These are phyloP conservation scores for Phthorimaea operculella DNA, from an alignment of 1,140 invertebrate genomes.

Conservation along the genomic window DNA sequence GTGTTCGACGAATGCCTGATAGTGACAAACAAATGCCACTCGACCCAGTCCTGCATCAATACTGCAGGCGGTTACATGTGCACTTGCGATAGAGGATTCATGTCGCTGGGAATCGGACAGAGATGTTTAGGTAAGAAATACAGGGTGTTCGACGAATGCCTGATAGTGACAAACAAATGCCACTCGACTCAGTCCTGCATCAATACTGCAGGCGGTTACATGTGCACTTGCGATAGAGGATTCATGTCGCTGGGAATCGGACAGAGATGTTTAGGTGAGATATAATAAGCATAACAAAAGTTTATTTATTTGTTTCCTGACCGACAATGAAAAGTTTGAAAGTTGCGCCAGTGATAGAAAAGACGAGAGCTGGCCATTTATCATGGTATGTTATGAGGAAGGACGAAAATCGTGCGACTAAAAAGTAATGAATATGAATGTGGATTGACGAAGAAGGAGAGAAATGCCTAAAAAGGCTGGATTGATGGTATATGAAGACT, in stretches of 20 bases:
- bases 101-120: constrained; percentile 42
- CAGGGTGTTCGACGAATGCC: constrained; percentile 19
- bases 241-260: constrained; percentile 52
- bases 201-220: constrained; percentile 69
- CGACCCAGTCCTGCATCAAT: constrained; percentile 70
- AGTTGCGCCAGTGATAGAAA: no score
- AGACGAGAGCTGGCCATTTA: no score
- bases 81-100: constrained; percentile 67
- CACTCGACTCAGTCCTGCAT: constrained; percentile 70
- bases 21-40: constrained; percentile 68
- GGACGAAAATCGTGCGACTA: no score
- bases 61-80: constrained; percentile 68
- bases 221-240: constrained; percentile 68
- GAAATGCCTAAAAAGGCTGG: no score
- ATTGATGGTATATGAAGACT: no score
- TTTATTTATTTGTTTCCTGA: no score
- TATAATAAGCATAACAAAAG: no score
- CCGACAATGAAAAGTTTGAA: no score
- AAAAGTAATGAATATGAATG: no score
- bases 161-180: constrained; percentile 66
- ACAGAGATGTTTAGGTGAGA: constrained; percentile 52
- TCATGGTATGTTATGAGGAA: no score
- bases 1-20: constrained; percentile 25
- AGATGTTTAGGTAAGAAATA: constrained; percentile 47
- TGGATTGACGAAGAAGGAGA: no score